phyloP scores from a whole-genome alignment of 2,113 vertebrate genomes.

The Eurystomus gularis region DNA sequence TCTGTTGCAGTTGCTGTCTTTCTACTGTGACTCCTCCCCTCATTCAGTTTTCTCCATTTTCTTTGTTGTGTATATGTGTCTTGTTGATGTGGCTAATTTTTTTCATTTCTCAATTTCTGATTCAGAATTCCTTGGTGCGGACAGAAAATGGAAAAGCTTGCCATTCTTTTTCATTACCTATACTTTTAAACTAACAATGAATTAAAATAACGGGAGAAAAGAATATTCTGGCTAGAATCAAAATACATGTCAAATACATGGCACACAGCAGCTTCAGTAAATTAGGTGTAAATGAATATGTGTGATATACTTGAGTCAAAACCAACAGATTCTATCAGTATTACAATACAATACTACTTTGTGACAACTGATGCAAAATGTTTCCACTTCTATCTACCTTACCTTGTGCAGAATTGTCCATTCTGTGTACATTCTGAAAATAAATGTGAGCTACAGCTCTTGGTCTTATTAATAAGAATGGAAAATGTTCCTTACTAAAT shows the following conservation, averaged over 20 bases:
- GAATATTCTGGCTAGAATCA: background rate
- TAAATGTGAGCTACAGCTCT: background rate
- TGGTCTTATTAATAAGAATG: background rate
- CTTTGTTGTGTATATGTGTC: accelerated
- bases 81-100: background rate
- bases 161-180: background rate
- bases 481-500: background rate
- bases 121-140: background rate
- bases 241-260: background rate
- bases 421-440: background rate
- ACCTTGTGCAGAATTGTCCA: background rate
- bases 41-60: background rate
- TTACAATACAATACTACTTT: background rate
- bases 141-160: background rate
- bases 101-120: background rate
- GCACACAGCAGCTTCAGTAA: background rate
- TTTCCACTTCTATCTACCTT: background rate
- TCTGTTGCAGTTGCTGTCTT: background rate
- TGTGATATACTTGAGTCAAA: background rate
- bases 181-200: background rate
- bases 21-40: background rate
- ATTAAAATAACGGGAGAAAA: background rate
- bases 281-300: background rate
- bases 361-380: background rate
- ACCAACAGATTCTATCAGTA: background rate